These are phyloP conservation scores for Lepeophtheirus salmonis DNA, from an alignment of 1,140 invertebrate genomes.

Conservation along the genomic window DNA sequence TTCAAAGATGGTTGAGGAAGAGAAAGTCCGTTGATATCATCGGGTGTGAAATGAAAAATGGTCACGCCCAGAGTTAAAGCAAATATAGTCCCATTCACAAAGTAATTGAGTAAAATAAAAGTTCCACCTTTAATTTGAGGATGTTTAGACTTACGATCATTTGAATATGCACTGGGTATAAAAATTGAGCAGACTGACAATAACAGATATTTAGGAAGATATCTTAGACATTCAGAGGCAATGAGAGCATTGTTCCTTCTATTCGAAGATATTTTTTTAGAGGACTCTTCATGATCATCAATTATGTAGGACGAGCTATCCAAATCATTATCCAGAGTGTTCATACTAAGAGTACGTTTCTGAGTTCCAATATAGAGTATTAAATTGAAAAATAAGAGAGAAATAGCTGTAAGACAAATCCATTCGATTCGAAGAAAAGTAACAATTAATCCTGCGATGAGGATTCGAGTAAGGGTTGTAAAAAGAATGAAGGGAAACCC, in stretches of 20 bases:
- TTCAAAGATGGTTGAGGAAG: constrained; percentile 3
- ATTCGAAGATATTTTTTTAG: too few species aligned
- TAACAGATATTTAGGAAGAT: neutral
- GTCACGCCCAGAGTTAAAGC: constrained; percentile 3
- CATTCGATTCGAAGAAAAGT: constrained; percentile 3
- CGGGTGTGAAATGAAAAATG: constrained; percentile 1
- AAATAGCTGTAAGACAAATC: neutral
- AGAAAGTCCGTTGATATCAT: constrained; percentile 2
- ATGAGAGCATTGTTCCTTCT: too few species aligned
- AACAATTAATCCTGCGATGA: neutral
- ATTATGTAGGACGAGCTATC: too few species aligned
- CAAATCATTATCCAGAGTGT: too few species aligned
- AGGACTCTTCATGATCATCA: too few species aligned
- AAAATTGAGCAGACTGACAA: neutral
- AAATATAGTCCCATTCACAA: neutral
- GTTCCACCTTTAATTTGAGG: constrained; percentile 1
- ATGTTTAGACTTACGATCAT: constrained; percentile 2
- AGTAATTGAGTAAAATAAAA: constrained; percentile 7
- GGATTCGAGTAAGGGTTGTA: neutral
- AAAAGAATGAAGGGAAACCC: constrained; percentile 1
- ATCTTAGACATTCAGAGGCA: neutral
- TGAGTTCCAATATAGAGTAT: neutral
- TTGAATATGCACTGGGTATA: constrained; percentile 3
- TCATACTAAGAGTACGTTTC: neutral
- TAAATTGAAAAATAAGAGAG: neutral